phyloP scores from a whole-genome alignment of 1,140 invertebrate genomes.

The Philopotamus ludificatus region DNA sequence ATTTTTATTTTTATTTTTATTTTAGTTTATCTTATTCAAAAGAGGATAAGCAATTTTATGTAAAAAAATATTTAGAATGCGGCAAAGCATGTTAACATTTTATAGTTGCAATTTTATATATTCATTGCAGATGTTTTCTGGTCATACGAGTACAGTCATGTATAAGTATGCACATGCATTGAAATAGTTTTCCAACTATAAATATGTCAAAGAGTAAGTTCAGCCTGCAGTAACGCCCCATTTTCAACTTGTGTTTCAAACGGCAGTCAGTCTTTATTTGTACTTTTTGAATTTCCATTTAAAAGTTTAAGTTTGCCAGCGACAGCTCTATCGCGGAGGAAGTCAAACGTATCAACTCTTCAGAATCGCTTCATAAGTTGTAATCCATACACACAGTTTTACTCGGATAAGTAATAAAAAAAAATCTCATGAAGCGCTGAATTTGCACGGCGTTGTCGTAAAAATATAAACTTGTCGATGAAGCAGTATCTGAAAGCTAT shows the following conservation, averaged over 20 bases:
- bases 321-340: conserved; percentile 1
- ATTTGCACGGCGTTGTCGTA: neutral
- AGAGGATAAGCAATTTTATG: neutral
- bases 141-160: neutral
- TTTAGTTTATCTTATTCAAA: no score
- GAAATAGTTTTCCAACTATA: neutral
- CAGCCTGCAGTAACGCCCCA: neutral
- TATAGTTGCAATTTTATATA: no score
- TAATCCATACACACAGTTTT: no score
- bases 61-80: neutral
- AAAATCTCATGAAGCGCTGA: neutral
- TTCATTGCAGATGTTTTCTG: no score
- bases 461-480: no score
- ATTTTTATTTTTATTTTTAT: no score
- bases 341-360: conserved; percentile 9
- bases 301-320: conserved; percentile 10
- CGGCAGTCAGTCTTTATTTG: conserved; percentile 20
- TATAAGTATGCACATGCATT: neutral
- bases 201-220: neutral
- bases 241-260: conserved; percentile 11
- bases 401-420: neutral
- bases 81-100: neutral
- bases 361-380: neutral
- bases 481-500: no score
- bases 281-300: conserved; percentile 27